Base-by-base conservation (phyloP, 1,140 invertebrate genomes). In the Zeugodacus cucurbitae region DNA sequence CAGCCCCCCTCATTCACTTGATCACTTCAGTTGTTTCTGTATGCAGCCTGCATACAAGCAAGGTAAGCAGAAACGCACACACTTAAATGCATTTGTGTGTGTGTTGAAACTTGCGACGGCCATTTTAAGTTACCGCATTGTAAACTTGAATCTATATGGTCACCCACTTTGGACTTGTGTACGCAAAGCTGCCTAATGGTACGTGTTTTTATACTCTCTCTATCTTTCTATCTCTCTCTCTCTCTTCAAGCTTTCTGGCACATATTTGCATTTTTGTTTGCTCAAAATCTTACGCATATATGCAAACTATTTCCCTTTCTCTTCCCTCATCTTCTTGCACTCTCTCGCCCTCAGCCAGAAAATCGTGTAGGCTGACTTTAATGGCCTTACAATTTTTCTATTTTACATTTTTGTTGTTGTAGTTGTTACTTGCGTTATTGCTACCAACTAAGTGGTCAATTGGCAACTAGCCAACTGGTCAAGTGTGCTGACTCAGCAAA, bases 401-500 rank as follows among this genome's bases (percentile, higher is more conserved):
- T 41, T 26, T 48, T 82, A n/a, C 37, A 82, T 82, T 82, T 7
- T 26, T 82, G 20, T 82, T 44, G 37, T 11, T 67, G 62, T 6
- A 5, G 32, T 41, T 82, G 20, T 82, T 44, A n/a, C 22, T 48
- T 48, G 34, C 14, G 32, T 37, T 32, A 37, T 41, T n/a, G n/a
- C n/a, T 74, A 32, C 34, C 67, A 74, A 74, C 67, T 34, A 74
- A 37, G 34, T 82, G 74, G 41, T 34, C n/a, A 82, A 82, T 7
- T 82, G 74, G 41, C 64, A 67, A 67, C 64, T 67, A 29, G 26
- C 74, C 8, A 48, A 82, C 74, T 48, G 74, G 22, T 48, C 74
- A 82, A 82, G 37, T 82, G 74, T 82, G 74, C 74, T 48, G 74
- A 82, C 74, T 82, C 74, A n/a, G 67, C 67, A 74, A 74, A 74